Evolutionary conservation across 2,888 invertebrate species (phyloP), one percentile per base, ranked within the genome.

Genomic region (Hyppa rectilinea): DNA sequence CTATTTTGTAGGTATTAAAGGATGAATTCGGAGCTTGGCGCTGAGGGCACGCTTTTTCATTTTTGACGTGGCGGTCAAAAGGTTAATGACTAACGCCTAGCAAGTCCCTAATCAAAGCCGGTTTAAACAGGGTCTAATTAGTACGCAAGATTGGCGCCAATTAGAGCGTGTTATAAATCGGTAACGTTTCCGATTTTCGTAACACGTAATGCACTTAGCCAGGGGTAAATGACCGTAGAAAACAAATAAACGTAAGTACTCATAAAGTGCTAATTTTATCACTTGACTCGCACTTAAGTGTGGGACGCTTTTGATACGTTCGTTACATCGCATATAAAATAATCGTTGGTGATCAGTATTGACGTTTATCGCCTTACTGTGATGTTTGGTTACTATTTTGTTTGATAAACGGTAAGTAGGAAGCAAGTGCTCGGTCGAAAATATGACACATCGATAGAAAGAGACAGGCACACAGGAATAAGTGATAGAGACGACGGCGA

Each of bases 201-300:
- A 80, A 80, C 65, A 47, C 74, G 36, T 70, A 64, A 71, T 64
- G 66, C 82, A 65, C 64, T 70, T 75, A 68, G 23, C 34, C 62
- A 49, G 82, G 52, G 82, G 83, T 85, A 68, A 83, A 71, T 59
- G 74, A 78, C 75, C 92, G 85, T 81, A 83, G 80, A 85, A 82
- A 86, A 80, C 89, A 91, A 92, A 91, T 87, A 89, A 87, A 89
- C 78, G 66, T 82, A 84, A 85, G 87, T 89, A 87, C 83, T 89
- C 88, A 86, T 84, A 86, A 88, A 90, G 91, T 88, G 91, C 88
- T 91, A 92, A 93, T 91, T 91, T 92, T 92, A 91, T 91, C 91
- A 92, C 91, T 91, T 85, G 82, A 80, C 80, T 86, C 81, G 75
- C 85, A 83, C 82, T 87, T 81, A 83, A 86, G 87, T 86, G 87